Percentiles rank a stretch among this genome's conserved stretches.
These are phyloP conservation scores for Pipistrellus kuhlii DNA, from an alignment of 2,797 vertebrate species.

Conservation along the genomic window DNA sequence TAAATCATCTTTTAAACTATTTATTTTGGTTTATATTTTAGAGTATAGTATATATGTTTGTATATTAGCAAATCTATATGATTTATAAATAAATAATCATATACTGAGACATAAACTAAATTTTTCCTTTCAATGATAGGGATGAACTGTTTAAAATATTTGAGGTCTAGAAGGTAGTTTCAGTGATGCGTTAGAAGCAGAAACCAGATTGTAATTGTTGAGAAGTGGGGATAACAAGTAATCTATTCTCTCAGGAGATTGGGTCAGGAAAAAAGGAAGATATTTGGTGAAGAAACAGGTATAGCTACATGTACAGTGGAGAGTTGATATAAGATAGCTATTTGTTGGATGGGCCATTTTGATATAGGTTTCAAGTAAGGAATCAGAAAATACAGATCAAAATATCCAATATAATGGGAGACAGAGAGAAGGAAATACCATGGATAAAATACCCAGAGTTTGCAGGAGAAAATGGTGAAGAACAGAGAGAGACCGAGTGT, in stretches of 20 bases:
- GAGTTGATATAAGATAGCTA: not conserved
- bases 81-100: slow-evolving; percentile 46
- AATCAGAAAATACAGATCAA: not conserved
- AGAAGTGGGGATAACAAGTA: not conserved
- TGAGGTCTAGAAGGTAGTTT: not conserved
- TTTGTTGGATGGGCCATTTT: slow-evolving; percentile 16
- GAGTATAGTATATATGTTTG: not conserved
- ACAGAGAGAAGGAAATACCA: not conserved
- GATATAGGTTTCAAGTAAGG: not conserved
- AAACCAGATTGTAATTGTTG: not conserved
- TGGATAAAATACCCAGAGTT: not conserved
- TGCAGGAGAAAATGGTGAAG: not conserved
- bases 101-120: not conserved
- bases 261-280: not conserved
- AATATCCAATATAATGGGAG: not conserved
- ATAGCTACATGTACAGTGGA: not conserved
- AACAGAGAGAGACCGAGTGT: not conserved
- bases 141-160: slow-evolving; percentile 4
- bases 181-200: not conserved
- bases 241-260: not conserved
- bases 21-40: slow-evolving; percentile 49
- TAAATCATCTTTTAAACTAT: slow-evolving; percentile 46
- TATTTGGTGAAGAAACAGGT: not conserved
- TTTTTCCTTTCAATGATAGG: not conserved
- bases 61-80: slow-evolving; percentile 31